Evolutionary conservation across 2,888 invertebrate species (phyloP).

Genomic region (Nemurella pictetii): DNA sequence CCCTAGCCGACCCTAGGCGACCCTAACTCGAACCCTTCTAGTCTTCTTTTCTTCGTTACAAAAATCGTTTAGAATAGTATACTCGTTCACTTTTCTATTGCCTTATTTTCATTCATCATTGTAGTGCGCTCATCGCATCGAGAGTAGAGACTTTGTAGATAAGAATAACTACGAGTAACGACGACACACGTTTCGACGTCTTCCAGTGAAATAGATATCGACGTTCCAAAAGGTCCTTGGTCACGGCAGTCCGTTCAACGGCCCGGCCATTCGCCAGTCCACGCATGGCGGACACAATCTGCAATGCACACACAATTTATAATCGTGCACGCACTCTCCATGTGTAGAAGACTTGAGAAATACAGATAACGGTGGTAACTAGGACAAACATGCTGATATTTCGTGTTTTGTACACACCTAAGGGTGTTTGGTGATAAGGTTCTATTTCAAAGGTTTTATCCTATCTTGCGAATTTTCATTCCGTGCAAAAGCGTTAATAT

Average conservation of each 20-base stretch:
- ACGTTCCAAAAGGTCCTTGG: not conserved
- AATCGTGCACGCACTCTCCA: not conserved
- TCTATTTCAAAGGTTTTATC: not conserved
- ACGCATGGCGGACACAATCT: not conserved
- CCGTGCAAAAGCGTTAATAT: not conserved
- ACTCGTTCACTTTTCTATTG: slow-evolving; percentile 3
- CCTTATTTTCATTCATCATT: not conserved
- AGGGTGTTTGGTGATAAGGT: not conserved
- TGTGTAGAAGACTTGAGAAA: not conserved
- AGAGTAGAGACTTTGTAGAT: not conserved
- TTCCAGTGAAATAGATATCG: not conserved
- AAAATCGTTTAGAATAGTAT: not conserved
- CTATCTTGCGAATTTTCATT: not conserved
- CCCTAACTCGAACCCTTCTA: not conserved
- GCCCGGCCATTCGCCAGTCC: not conserved
- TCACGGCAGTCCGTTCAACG: not conserved
- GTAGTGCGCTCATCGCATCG: not conserved
- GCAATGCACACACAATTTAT: not conserved
- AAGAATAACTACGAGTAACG: not conserved
- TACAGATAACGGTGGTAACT: not conserved
- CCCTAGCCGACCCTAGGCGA: not conserved
- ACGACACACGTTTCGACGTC: not conserved
- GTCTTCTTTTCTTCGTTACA: not conserved
- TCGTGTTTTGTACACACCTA: not conserved
- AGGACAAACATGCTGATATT: not conserved